phyloP scores from a whole-genome alignment of 2,113 vertebrate genomes.

The Rissa tridactyla region DNA sequence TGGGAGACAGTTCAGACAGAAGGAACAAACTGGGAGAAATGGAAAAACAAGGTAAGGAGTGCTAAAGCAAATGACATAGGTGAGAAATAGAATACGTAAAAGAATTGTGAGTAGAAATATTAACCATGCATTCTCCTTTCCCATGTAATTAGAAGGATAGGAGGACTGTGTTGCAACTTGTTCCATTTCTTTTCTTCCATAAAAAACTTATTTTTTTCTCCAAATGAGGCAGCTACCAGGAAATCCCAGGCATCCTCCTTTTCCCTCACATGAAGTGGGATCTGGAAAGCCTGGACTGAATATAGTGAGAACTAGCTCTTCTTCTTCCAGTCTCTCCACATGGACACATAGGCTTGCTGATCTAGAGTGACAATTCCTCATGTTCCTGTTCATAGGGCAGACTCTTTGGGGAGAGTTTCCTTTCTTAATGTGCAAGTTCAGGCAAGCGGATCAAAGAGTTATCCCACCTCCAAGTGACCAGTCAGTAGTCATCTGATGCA shows the following conservation, averaged over 20 bases:
- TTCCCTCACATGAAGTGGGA: background rate
- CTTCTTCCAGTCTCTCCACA: background rate
- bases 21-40: background rate
- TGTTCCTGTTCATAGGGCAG: background rate
- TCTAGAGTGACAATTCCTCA: fast-evolving
- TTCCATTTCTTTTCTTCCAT: background rate
- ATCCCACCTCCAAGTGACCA: background rate
- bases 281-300: background rate
- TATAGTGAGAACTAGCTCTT: background rate
- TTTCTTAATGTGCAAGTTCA: background rate
- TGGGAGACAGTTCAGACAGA: background rate
- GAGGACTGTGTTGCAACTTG: background rate
- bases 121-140: background rate
- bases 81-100: background rate
- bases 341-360: background rate
- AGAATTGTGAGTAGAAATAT: background rate
- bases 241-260: background rate
- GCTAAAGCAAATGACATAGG: background rate
- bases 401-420: background rate
- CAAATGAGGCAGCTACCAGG: background rate
- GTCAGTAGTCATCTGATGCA: background rate
- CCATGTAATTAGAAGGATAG: background rate
- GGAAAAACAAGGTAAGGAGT: background rate
- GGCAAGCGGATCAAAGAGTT: background rate
- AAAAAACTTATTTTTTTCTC: background rate